Conservation (phyloP, 2,797 vertebrate genomes). For the Argentina silus region DNA sequence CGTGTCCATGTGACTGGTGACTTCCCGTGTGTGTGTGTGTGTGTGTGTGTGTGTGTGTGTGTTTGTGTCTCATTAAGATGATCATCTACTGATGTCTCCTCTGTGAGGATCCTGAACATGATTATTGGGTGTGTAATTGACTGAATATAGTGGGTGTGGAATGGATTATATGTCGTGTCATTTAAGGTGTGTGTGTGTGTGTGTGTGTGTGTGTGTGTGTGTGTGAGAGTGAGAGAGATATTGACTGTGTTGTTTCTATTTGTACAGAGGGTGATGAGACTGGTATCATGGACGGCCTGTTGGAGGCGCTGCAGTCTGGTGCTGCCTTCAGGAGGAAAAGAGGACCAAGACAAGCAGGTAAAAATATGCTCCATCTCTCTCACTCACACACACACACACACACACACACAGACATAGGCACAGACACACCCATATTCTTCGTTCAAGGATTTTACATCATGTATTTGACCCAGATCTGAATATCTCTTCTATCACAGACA, state of each 20-base stretch:
- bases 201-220: slow-evolving; percentile 20
- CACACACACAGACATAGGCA: background rate
- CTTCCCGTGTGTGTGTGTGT: slow-evolving; percentile 22
- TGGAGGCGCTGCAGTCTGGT: slow-evolving; percentile 82
- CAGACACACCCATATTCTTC: background rate
- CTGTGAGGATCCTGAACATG: background rate
- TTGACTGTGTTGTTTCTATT: slow-evolving; percentile 38
- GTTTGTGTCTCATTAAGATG: background rate
- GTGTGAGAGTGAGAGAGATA: background rate
- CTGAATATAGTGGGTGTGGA: background rate
- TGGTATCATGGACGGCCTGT: slow-evolving; percentile 83
- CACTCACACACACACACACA: slow-evolving; percentile 9
- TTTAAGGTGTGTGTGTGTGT: slow-evolving; percentile 5
- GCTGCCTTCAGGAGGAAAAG: slow-evolving; percentile 85
- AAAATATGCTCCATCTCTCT: slow-evolving; percentile 10
- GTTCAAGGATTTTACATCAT: too few relatives aligned
- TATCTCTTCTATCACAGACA: background rate
- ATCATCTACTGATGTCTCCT: slow-evolving; percentile 4
- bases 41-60: slow-evolving; percentile 7
- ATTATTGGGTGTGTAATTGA: background rate
- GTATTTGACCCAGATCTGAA: background rate
- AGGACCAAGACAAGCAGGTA: slow-evolving; percentile 83
- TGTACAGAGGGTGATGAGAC: slow-evolving; percentile 81
- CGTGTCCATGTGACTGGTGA: slow-evolving; percentile 41
- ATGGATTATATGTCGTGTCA: slow-evolving; percentile 1